Conservation (phyloP, 2,888 invertebrate genomes). For the Villa cingulata region DNA sequence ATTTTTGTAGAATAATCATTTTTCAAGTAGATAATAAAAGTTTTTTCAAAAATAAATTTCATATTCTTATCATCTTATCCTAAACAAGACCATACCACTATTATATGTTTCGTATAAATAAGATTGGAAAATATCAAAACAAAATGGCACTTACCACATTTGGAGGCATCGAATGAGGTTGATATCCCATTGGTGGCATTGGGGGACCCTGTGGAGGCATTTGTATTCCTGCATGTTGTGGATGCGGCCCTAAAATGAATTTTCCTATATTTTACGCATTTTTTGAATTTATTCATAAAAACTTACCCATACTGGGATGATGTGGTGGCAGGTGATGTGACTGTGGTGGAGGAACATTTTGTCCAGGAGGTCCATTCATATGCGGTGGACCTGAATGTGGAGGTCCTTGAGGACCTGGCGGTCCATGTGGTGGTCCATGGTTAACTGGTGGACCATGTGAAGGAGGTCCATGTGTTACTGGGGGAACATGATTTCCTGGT, state of each 20-base stretch:
- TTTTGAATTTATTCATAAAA: not conserved
- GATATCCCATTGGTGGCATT: slow-evolving; percentile 41
- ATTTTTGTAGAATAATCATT: too few relatives aligned
- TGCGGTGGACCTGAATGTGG: slow-evolving; percentile 40
- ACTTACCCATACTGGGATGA: slow-evolving; percentile 40
- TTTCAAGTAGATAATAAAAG: too few relatives aligned
- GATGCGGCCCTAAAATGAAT: slow-evolving; percentile 17
- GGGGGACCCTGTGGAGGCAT: slow-evolving; percentile 37
- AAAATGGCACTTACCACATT: slow-evolving; percentile 28
- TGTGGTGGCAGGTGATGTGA: slow-evolving; percentile 43
- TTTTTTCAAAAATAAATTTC: too few relatives aligned
- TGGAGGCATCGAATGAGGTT: slow-evolving; percentile 47
- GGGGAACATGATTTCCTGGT: slow-evolving; percentile 40
- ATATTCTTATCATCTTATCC: too few relatives aligned
- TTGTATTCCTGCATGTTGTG: slow-evolving; percentile 35
- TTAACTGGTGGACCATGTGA: slow-evolving; percentile 13
- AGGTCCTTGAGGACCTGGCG: slow-evolving; percentile 29
- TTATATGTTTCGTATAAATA: too few relatives aligned
- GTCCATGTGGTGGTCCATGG: slow-evolving; percentile 31
- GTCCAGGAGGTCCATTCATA: slow-evolving; percentile 29
- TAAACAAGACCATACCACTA: too few relatives aligned
- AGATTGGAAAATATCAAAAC: too few relatives aligned
- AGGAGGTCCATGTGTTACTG: slow-evolving; percentile 19
- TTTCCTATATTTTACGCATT: not conserved
- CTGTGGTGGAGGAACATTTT: slow-evolving; percentile 35